Percentiles rank a stretch among this genome's conserved stretches.
Evolutionary conservation across 2,888 invertebrate species (phyloP).

Genomic region (Cryptocheilus praepositus): DNA sequence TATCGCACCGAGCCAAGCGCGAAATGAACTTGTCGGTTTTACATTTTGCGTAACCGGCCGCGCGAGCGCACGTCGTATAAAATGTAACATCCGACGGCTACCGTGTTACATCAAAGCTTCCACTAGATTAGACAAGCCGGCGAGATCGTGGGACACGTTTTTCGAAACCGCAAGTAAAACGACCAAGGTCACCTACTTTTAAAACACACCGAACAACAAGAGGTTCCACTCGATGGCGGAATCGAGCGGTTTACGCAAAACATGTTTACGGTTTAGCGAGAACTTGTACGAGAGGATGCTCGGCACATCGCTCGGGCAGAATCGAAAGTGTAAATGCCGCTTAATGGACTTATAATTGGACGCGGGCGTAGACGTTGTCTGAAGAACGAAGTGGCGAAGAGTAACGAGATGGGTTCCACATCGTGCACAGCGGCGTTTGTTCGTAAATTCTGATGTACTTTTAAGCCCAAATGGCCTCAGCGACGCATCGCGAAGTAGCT

Average conservation of each 20-base stretch:
- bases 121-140: neutral
- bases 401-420: too few species aligned
- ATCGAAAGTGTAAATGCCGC: slow-evolving; percentile 22
- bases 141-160: slow-evolving; percentile 34
- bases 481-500: too few species aligned
- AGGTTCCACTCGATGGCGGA: slow-evolving; percentile 38
- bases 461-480: too few species aligned
- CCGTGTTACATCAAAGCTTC: too few species aligned
- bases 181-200: slow-evolving; percentile 53
- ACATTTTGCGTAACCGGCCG: slow-evolving; percentile 13
- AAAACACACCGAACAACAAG: slow-evolving; percentile 22
- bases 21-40: neutral
- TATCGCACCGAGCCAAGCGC: neutral
- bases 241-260: slow-evolving; percentile 25
- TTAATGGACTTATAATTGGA: slow-evolving; percentile 38
- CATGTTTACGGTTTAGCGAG: slow-evolving; percentile 13
- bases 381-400: too few species aligned
- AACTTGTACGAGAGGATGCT: neutral
- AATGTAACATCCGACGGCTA: too few species aligned
- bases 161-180: slow-evolving; percentile 44
- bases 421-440: too few species aligned
- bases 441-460: too few species aligned
- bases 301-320: slow-evolving; percentile 1
- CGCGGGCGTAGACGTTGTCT: neutral
- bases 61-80: too few species aligned